phyloP scores from a whole-genome alignment of 2,797 vertebrate genomes.

The Scolopax rusticola region DNA sequence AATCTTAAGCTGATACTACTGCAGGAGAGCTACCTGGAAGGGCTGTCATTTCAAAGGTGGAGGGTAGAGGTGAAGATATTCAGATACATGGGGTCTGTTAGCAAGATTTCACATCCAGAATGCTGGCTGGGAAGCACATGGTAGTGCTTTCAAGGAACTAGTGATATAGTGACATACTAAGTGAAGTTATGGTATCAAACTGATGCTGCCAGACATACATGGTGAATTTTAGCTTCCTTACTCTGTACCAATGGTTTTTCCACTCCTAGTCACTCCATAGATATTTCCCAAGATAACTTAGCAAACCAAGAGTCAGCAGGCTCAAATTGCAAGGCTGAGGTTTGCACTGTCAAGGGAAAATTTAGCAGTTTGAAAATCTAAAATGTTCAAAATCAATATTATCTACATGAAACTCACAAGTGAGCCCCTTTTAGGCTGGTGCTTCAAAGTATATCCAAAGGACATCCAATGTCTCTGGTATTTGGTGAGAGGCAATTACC shows the following conservation, averaged over 20 bases:
- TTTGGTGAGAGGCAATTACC: background rate
- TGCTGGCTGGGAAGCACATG: background rate
- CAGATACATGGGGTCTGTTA: background rate
- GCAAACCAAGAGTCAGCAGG: background rate
- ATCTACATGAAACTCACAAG: background rate
- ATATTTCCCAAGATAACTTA: background rate
- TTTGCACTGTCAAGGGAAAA: background rate
- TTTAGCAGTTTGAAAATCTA: background rate
- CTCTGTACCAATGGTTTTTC: background rate
- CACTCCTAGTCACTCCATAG: background rate
- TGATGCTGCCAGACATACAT: background rate
- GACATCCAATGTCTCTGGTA: background rate
- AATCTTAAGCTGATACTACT: background rate
- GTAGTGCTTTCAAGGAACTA: background rate
- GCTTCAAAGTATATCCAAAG: background rate
- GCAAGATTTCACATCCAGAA: background rate
- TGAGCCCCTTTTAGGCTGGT: background rate
- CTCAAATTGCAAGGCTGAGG: background rate
- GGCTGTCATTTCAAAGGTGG: background rate
- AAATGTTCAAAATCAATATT: background rate
- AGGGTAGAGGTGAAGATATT: background rate
- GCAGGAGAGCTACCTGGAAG: background rate
- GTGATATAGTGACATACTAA: background rate
- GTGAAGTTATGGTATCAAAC: background rate
- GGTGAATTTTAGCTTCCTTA: background rate